Evolutionary conservation across 2,113 vertebrate genomes (phyloP).

Genomic region (Trogon surrucura): DNA sequence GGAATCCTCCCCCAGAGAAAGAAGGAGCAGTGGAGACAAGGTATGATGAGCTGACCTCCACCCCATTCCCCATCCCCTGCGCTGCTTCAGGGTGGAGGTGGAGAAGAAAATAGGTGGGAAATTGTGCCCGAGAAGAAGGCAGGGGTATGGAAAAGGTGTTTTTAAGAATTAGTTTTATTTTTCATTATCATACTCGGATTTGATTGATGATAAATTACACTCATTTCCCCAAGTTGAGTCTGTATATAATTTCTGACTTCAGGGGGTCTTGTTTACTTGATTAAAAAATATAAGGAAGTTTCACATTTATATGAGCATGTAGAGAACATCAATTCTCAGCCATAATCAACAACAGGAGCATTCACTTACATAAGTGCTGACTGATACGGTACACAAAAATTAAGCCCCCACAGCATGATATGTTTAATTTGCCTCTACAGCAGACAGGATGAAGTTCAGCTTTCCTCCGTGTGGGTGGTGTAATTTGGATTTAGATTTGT

Average conservation of each 20-base stretch:
- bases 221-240: not conserved
- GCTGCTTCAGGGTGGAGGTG: no score
- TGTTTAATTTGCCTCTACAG: not conserved
- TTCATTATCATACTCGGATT: no score
- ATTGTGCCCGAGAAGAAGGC: no score
- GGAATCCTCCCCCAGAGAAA: no score
- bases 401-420: not conserved
- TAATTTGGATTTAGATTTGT: not conserved
- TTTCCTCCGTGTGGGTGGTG: not conserved
- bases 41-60: no score
- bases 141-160: no score
- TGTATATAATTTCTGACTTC: not conserved
- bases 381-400: not conserved
- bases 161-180: no score
- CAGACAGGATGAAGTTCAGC: not conserved
- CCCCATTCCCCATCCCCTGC: no score
- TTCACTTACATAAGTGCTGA: not conserved
- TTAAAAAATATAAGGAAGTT: not conserved
- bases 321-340: not conserved
- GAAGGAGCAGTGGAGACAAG: no score
- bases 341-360: not conserved
- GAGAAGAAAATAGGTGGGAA: no score
- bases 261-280: not conserved
- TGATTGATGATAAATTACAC: no score
- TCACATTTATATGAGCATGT: not conserved